A percentile compares a stretch with the other conserved stretches of the same genome.
Evolutionary conservation across 2,888 invertebrate genomes (phyloP).

Genomic region (Trimorus sp.): DNA sequence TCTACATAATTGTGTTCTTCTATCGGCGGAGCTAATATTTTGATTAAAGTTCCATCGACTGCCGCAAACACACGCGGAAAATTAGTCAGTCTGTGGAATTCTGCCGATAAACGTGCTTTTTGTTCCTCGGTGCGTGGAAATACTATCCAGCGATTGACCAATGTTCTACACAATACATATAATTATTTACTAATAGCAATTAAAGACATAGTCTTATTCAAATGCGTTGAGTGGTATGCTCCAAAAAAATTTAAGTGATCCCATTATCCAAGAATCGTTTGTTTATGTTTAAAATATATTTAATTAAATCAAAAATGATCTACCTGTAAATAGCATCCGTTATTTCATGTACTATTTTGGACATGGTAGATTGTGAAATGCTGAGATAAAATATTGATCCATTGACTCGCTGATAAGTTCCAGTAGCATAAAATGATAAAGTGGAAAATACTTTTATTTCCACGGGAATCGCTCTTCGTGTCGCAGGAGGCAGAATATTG

Average conservation of each 20-base stretch:
- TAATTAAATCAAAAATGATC: background rate
- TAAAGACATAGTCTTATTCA: background rate
- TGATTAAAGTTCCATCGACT: constrained; percentile 17
- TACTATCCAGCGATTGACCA: background rate
- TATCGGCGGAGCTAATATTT: background rate
- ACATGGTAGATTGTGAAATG: background rate
- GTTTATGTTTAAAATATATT: background rate
- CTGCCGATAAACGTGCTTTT: background rate
- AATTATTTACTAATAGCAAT: background rate
- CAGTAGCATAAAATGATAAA: constrained; percentile 11
- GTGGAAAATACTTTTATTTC: constrained; percentile 8
- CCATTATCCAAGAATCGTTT: background rate
- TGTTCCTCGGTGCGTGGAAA: background rate
- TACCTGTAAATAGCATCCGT: constrained; percentile 1
- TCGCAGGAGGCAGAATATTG: background rate
- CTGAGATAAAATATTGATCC: constrained; percentile 2
- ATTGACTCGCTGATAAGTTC: background rate
- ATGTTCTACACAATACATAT: background rate
- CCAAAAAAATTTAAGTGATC: background rate
- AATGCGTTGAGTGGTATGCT: background rate
- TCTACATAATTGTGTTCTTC: constrained; percentile 18
- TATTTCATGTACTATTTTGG: background rate
- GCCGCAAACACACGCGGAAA: background rate
- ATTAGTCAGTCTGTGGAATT: background rate
- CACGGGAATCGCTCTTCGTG: no score